Conservation (phyloP, 2,113 vertebrate genomes). For the Lepus timidus region DNA sequence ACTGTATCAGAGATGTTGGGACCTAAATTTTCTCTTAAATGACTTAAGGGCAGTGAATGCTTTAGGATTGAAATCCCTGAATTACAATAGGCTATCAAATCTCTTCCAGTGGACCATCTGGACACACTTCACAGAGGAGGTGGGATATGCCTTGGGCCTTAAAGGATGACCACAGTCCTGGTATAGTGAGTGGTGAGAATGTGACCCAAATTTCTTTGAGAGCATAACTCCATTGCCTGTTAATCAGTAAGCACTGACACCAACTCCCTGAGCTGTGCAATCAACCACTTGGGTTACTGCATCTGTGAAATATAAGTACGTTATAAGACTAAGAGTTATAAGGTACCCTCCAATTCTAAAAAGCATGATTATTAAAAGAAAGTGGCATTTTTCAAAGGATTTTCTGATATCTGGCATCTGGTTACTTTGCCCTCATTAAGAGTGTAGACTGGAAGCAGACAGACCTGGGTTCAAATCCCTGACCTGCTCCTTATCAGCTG, state of each 20-base stretch:
- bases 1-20: neutral
- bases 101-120: neutral
- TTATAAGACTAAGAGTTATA: neutral
- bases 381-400: neutral
- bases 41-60: neutral
- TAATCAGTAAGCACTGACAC: neutral
- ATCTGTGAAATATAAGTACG: neutral
- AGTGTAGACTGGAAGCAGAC: neutral
- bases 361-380: neutral
- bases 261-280: neutral
- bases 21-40: constrained; percentile 6
- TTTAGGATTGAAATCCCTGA: neutral
- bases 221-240: neutral
- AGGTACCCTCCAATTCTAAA: neutral
- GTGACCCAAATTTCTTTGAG: neutral
- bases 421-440: neutral
- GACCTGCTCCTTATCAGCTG: neutral
- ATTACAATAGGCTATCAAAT: neutral
- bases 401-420: neutral
- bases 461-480: neutral
- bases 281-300: neutral
- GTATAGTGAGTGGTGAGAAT: neutral
- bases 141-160: neutral
- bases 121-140: neutral
- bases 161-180: neutral